Evolutionary conservation across 2,888 invertebrate species (phyloP).

Genomic region (Ophion slaviceki): DNA sequence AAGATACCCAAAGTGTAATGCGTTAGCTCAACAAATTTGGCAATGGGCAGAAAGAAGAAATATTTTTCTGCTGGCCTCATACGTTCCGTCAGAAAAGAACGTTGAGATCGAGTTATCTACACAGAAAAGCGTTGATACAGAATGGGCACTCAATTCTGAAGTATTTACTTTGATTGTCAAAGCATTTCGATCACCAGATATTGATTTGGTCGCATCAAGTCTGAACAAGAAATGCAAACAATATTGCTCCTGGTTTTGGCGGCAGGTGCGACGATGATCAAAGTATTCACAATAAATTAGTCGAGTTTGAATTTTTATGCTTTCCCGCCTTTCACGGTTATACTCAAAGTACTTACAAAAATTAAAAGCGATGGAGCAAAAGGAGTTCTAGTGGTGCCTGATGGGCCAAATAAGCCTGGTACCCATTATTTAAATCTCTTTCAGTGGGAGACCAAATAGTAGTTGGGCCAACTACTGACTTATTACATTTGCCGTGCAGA

Average conservation of each 20-base stretch:
- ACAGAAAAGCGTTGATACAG: constrained; percentile 31
- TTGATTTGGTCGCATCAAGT: constrained; percentile 47
- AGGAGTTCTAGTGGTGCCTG: constrained; percentile 53
- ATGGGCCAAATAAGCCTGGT: constrained; percentile 60
- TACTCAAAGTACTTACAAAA: constrained; percentile 43
- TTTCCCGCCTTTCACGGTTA: no score
- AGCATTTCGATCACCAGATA: constrained; percentile 12
- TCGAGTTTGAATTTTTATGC: constrained; percentile 43
- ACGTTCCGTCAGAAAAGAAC: constrained; percentile 44
- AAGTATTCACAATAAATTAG: constrained; percentile 51
- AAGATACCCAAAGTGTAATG: constrained; percentile 63
- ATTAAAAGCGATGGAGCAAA: constrained; percentile 50
- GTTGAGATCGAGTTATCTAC: constrained; percentile 18
- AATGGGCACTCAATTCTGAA: constrained; percentile 29
- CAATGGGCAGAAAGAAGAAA: constrained; percentile 44
- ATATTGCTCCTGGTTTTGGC: constrained; percentile 38
- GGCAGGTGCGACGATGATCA: constrained; percentile 13
- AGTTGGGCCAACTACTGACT: constrained; percentile 26
- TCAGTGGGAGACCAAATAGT: constrained; percentile 20
- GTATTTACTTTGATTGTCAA: constrained; percentile 21
- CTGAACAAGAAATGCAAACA: constrained; percentile 39
- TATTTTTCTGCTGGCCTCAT: constrained; percentile 21
- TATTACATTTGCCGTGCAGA: constrained; percentile 65
- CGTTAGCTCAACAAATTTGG: constrained; percentile 66
- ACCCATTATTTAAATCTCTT: constrained; percentile 41